These are phyloP conservation scores for Larimichthys polyactis DNA, from an alignment of 2,113 vertebrate species.

Conservation along the genomic window DNA sequence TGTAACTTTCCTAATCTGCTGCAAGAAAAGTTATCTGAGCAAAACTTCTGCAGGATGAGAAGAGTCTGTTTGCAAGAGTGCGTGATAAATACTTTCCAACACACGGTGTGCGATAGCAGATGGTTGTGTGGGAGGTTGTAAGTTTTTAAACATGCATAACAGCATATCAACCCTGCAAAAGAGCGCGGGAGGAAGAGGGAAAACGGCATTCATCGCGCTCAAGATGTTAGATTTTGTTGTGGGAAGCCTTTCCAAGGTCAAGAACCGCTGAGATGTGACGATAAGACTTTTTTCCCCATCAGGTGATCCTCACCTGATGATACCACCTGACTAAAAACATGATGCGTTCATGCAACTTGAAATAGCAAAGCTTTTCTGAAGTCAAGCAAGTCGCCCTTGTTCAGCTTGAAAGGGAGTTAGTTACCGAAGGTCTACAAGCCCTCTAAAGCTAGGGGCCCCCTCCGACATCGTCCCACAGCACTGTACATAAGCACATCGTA, in stretches of 20 bases:
- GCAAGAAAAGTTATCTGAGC: slow-evolving; percentile 28
- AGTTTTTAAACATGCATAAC: slow-evolving; percentile 71
- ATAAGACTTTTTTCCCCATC: slow-evolving; percentile 19
- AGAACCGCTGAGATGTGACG: slow-evolving; percentile 22
- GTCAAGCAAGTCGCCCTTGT: slow-evolving; percentile 3
- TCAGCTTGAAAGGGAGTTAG: slow-evolving; percentile 17
- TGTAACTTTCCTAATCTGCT: slow-evolving; percentile 2
- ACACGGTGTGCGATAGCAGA: slow-evolving; percentile 58
- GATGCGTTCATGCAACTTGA: neutral
- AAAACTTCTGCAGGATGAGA: slow-evolving; percentile 38
- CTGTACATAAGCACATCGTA: slow-evolving; percentile 30
- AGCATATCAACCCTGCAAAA: slow-evolving; percentile 55
- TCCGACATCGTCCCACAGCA: slow-evolving; percentile 6
- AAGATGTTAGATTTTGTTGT: slow-evolving; percentile 53
- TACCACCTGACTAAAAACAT: neutral
- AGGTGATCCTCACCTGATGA: slow-evolving; percentile 3
- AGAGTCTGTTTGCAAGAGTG: slow-evolving; percentile 30
- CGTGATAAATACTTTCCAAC: slow-evolving; percentile 49
- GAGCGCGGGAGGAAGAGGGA: slow-evolving; percentile 34
- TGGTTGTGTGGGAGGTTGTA: slow-evolving; percentile 74
- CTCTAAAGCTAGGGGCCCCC: slow-evolving; percentile 21
- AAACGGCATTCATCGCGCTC: slow-evolving; percentile 41
- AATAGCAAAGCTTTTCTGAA: neutral
- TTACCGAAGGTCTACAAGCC: slow-evolving; percentile 18
- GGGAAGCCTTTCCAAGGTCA: slow-evolving; percentile 37